A percentile compares a stretch with the other conserved stretches of the same genome.
These are phyloP conservation scores for Petrosia ficiformis DNA, from an alignment of 37 sponge, comb jelly and placozoan genomes.

Conservation along the genomic window DNA sequence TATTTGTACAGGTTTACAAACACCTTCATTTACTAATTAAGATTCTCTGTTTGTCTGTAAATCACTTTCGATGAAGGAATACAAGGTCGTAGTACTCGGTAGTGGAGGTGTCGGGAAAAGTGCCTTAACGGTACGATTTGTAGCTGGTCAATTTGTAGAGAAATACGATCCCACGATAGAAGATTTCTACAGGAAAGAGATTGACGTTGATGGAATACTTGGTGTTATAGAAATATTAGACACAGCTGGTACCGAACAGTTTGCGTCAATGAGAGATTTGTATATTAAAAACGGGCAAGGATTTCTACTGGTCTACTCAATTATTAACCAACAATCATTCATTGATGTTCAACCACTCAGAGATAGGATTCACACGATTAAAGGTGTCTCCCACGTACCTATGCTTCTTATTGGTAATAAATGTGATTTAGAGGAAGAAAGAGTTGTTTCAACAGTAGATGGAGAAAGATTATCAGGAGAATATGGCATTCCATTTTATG, in stretches of 20 bases:
- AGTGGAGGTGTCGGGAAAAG: constrained; percentile 97
- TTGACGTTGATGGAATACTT: constrained; percentile 83
- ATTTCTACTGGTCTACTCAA: constrained; percentile 93
- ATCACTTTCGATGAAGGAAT: constrained; percentile 74
- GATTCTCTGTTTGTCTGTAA: not conserved
- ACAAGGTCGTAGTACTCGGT: constrained; percentile 94
- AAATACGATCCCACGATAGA: constrained; percentile 98
- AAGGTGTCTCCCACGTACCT: constrained; percentile 46
- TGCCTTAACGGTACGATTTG: constrained; percentile 96
- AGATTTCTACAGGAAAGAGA: constrained; percentile 97
- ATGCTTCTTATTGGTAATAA: constrained; percentile 94
- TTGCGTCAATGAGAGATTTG: constrained; percentile 93
- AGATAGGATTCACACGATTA: constrained; percentile 85
- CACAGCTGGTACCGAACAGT: constrained; percentile 99
- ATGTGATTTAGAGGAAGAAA: constrained; percentile 85
- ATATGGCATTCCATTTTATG: constrained; percentile 92
- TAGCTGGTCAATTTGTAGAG: constrained; percentile 93
- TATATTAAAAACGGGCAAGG: constrained; percentile 99
- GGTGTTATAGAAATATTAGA: constrained; percentile 90
- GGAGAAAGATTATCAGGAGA: constrained; percentile 69
- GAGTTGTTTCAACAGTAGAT: constrained; percentile 67
- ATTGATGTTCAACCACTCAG: constrained; percentile 79
- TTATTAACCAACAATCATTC: constrained; percentile 88
- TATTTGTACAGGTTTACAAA: no score
- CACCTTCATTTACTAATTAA: not conserved